Evolutionary conservation across 2,113 vertebrate genomes (phyloP).

Genomic region (Sturnira hondurensis): DNA sequence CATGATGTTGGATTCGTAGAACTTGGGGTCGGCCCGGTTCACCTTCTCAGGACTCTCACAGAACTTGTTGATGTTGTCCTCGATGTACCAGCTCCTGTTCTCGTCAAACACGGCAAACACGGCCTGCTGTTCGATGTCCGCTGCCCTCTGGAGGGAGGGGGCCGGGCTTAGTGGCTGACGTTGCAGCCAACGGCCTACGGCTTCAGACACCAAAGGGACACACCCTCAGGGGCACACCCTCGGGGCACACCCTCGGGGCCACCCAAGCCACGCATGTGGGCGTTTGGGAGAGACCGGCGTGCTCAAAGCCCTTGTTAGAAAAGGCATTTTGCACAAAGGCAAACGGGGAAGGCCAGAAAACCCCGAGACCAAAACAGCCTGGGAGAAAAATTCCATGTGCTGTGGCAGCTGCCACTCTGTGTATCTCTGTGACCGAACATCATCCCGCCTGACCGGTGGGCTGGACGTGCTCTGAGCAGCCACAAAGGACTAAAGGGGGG

Average conservation of each 20-base stretch:
- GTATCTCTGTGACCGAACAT: not conserved
- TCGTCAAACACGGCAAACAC: slow-evolving; percentile 94
- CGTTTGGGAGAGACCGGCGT: not conserved
- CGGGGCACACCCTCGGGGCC: not conserved
- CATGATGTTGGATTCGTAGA: slow-evolving; percentile 94
- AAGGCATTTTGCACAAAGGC: not conserved
- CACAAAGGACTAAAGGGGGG: not conserved
- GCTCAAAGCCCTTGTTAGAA: not conserved
- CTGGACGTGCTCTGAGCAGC: not conserved
- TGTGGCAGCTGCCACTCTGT: not conserved
- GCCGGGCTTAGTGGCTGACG: not conserved
- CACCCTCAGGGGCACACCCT: not conserved
- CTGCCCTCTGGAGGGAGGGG: slow-evolving; percentile 83
- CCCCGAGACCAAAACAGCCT: not conserved
- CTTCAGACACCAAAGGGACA: not conserved
- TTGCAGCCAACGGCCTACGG: not conserved
- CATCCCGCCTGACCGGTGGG: not conserved
- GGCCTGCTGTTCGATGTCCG: slow-evolving; percentile 92
- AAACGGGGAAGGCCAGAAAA: not conserved
- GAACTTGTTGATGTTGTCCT: slow-evolving; percentile 89
- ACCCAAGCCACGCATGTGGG: not conserved
- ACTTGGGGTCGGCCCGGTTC: slow-evolving; percentile 86
- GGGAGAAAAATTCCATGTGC: not conserved
- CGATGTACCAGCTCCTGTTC: slow-evolving; percentile 97
- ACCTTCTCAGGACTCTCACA: slow-evolving; percentile 83